These are phyloP conservation scores for Harpalus rubripes DNA, from an alignment of 2,888 invertebrate genomes.

Conservation along the genomic window DNA sequence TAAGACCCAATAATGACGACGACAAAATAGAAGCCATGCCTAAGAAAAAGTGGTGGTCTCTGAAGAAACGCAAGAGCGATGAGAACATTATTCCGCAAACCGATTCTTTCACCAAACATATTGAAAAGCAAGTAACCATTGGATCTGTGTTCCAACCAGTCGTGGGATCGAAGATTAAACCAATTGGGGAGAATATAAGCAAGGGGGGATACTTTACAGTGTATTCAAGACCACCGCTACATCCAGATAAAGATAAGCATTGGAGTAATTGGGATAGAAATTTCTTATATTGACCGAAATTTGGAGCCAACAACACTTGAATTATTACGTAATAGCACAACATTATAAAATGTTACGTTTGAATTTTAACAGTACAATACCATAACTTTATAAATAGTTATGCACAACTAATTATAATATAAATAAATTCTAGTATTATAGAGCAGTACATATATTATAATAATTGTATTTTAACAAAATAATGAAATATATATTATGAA, in stretches of 20 bases:
- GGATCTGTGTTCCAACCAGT: conserved; percentile 78
- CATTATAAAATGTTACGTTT: too few relatives aligned
- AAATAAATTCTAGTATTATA: not conserved
- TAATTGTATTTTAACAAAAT: not conserved
- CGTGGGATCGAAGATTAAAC: conserved; percentile 59
- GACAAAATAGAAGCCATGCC: conserved; percentile 71
- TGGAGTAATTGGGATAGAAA: conserved; percentile 52
- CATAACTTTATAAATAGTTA: not conserved
- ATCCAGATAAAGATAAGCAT: conserved; percentile 58
- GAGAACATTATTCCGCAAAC: conserved; percentile 49
- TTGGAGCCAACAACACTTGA: not conserved
- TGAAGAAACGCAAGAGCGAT: conserved; percentile 60
- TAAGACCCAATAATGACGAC: conserved; percentile 69
- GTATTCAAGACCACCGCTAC: conserved; percentile 68
- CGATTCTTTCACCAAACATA: conserved; percentile 61
- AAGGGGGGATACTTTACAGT: conserved; percentile 70
- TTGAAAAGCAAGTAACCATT: conserved; percentile 76
- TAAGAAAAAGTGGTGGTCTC: conserved; percentile 70
- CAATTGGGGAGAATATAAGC: conserved; percentile 58
- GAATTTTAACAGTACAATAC: too few relatives aligned
- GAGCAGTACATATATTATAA: not conserved
- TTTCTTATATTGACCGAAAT: conserved; percentile 51
- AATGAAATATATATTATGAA: not conserved
- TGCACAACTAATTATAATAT: not conserved
- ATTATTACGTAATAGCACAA: not conserved